phyloP scores from a whole-genome alignment of 1,140 invertebrate genomes.

The Drosophila orena region DNA sequence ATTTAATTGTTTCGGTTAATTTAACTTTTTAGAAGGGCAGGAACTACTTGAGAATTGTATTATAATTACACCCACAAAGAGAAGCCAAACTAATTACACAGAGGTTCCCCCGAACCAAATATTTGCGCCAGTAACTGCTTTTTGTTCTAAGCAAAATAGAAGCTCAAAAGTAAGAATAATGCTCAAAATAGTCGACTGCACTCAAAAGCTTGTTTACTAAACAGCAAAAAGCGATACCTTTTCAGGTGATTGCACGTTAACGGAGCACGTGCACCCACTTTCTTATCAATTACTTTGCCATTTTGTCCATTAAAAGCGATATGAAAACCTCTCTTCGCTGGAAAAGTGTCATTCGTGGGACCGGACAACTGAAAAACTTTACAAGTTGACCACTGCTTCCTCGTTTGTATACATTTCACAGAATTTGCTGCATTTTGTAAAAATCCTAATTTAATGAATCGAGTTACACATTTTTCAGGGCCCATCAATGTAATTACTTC shows the following conservation, averaged over 20 bases:
- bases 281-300: background rate
- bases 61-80: constrained; percentile 11
- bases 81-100: constrained; percentile 10
- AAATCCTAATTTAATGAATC: no score
- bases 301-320: background rate
- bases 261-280: background rate
- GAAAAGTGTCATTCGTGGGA: background rate
- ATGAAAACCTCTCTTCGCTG: no score
- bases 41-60: background rate
- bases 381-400: no score
- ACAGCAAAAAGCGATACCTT: constrained; percentile 16
- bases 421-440: no score
- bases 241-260: constrained; percentile 32
- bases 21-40: no score
- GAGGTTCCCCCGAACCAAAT: constrained; percentile 4
- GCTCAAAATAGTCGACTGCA: constrained; percentile 22
- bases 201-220: constrained; percentile 39
- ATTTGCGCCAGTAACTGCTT: constrained; percentile 19
- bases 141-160: constrained; percentile 3
- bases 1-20: no score
- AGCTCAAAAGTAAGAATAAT: constrained; percentile 1
- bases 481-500: no score
- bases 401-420: background rate
- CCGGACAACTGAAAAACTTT: background rate
- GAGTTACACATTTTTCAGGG: no score